These are phyloP conservation scores for Pantala flavescens DNA, from an alignment of 1,140 invertebrate genomes.

Conservation along the genomic window DNA sequence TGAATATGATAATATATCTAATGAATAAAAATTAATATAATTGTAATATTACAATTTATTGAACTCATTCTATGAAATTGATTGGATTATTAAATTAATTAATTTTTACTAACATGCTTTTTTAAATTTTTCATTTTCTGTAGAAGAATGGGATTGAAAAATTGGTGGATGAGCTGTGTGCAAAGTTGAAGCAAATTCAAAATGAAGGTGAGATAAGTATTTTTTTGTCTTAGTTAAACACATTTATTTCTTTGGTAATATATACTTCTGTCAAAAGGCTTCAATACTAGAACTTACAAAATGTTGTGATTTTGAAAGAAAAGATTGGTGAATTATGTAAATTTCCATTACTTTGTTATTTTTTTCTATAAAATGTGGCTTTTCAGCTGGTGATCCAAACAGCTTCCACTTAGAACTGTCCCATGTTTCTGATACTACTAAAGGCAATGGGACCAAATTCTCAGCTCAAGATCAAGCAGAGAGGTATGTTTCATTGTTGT, in stretches of 20 bases:
- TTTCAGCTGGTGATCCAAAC: constrained; percentile 14
- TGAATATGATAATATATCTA: too few species aligned
- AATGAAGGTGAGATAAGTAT: constrained; percentile 25
- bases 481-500: constrained; percentile 14
- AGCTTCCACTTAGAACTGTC: constrained; percentile 19
- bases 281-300: too few species aligned
- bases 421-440: constrained; percentile 12
- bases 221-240: neutral
- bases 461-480: constrained; percentile 20
- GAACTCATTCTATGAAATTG: too few species aligned
- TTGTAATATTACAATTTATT: too few species aligned
- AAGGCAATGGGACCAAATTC: neutral
- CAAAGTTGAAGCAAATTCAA: constrained; percentile 38
- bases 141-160: constrained; percentile 46
- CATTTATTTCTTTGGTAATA: neutral
- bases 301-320: too few species aligned
- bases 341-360: too few species aligned
- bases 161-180: constrained; percentile 46
- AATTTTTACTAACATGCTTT: constrained; percentile 15
- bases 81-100: too few species aligned
- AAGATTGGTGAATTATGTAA: too few species aligned
- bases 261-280: too few species aligned
- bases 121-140: constrained; percentile 28
- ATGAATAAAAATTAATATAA: too few species aligned
- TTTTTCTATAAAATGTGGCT: neutral